Conservation (phyloP, 2,797 vertebrate species). For the Nannoperca australis region DNA sequence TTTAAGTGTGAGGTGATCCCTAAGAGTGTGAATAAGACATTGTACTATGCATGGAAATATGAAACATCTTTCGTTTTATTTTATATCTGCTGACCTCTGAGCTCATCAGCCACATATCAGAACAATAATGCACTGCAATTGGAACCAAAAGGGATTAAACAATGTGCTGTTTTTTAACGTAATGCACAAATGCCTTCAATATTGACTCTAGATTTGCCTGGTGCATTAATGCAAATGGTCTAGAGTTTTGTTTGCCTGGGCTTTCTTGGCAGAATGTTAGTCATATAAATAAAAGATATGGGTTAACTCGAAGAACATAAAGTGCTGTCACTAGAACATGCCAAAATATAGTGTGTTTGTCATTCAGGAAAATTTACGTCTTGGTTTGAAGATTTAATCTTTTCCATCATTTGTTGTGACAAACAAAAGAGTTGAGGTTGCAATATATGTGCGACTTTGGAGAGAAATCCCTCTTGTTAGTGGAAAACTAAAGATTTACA, state of each 20-base stretch:
- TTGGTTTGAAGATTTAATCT: neutral
- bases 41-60: neutral
- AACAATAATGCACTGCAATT: neutral
- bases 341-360: neutral
- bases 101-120: neutral
- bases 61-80: neutral
- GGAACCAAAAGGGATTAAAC: neutral
- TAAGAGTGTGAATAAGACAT: neutral
- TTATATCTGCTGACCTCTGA: neutral
- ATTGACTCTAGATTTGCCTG: neutral
- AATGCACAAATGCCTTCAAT: neutral
- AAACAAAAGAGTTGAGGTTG: neutral
- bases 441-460: neutral
- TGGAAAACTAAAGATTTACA: slow-evolving; percentile 14
- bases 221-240: neutral
- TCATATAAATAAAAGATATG: slow-evolving; percentile 33
- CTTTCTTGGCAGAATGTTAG: slow-evolving; percentile 9
- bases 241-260: slow-evolving; percentile 19
- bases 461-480: neutral
- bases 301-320: slow-evolving; percentile 5
- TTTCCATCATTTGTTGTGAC: slow-evolving; percentile 21
- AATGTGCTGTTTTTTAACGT: neutral
- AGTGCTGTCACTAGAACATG: neutral
- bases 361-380: neutral
- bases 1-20: neutral